These are phyloP conservation scores for Mastomys coucha DNA, from an alignment of 2,113 vertebrate species.

Conservation along the genomic window DNA sequence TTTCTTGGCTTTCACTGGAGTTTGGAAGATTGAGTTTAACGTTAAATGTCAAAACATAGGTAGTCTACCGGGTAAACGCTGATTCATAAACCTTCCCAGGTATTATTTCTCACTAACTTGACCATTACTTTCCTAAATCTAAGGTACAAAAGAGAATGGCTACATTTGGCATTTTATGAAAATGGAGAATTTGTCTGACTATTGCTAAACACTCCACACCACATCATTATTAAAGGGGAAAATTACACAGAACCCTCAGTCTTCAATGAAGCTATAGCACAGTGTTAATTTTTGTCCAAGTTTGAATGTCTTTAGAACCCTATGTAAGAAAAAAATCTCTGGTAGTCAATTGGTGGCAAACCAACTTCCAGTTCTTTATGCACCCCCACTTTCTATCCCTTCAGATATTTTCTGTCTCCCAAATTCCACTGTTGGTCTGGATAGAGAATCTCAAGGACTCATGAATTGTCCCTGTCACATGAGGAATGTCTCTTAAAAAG, in stretches of 20 bases:
- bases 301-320: neutral
- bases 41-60: slow-evolving; percentile 37
- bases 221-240: neutral
- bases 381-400: neutral
- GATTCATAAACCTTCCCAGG: slow-evolving; percentile 20
- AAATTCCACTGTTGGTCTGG: neutral
- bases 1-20: neutral
- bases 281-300: neutral
- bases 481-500: neutral
- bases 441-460: neutral
- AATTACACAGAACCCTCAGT: neutral
- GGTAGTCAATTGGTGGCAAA: neutral
- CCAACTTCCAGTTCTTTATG: slow-evolving; percentile 33
- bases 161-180: slow-evolving; percentile 2
- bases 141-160: neutral
- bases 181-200: neutral
- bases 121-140: neutral
- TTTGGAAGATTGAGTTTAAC: slow-evolving; percentile 32
- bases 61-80: neutral
- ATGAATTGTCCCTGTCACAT: neutral
- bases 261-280: neutral
- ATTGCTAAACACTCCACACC: too few species aligned
- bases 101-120: slow-evolving; percentile 26
- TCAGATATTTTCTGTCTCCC: neutral
- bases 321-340: neutral